Base-by-base conservation (phyloP, 2,888 invertebrate species). In the Beris chalybata region DNA sequence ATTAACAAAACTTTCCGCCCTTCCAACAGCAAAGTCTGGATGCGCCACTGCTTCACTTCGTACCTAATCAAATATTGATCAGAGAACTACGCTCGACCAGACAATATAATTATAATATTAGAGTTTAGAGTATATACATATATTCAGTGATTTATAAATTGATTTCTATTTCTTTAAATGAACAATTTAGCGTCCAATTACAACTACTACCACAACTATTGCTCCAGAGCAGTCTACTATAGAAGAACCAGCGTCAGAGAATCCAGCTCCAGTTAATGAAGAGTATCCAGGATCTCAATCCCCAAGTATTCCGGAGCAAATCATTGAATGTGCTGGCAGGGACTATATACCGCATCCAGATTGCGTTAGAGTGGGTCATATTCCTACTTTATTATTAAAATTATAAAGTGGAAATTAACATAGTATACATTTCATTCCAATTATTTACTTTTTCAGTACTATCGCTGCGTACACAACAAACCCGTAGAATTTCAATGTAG, bases 381-480 rank as follows among this genome's bases (percentile, higher is more conserved):
- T 48, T 9, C 9, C n/a, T 48, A 57, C 7, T 57, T 57, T 43
- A 2, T 5, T 15, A 43, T 15, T n/a, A 12, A 32, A 38, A 32
- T 32, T 55, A 29, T 29, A 30, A 4, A 30, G 11, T 13, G 50
- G 4, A 22, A 55, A 30, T 54, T 29, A 31, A 22, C 32, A 1
- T 12, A 6, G 32, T 12, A 13, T 2, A 9, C 11, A 12, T 54
- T n/a, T 54, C 5, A 13, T 5, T 29, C 15, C 3, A 54, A 29
- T 15, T 50, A 67, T 66, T 44, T 56, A 50, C 58, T 22, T 68
- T 82, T 82, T 54, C 81, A 93, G 92, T 95, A 93, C 75, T 93
- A 91, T 82, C 88, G 92, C 69, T 95, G 95, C 76, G 90, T 90
- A 29, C 88, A 92, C 76, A 92, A 91, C 5, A 87, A 88, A 74